Percentiles rank a stretch among this genome's conserved stretches.
phyloP scores from a whole-genome alignment of 2,797 vertebrate species.

The Knipowitschia caucasica region DNA sequence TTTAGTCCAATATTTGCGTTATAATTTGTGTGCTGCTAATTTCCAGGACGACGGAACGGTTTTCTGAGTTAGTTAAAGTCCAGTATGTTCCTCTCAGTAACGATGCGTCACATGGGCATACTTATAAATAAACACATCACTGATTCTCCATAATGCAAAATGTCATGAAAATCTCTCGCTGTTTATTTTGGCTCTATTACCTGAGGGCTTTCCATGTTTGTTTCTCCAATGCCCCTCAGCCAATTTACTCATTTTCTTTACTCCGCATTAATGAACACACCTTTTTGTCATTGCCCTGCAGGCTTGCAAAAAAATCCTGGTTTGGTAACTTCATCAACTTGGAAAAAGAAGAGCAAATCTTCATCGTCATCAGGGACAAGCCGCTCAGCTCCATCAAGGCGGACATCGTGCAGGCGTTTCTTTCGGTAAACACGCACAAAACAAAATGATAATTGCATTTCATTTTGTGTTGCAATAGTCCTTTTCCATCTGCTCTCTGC shows the following conservation, averaged over 20 bases:
- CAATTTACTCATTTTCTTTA: constrained; percentile 6
- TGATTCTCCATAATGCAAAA: constrained; percentile 33
- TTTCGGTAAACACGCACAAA: constrained; percentile 86
- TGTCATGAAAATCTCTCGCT: constrained; percentile 40
- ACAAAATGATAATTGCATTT: neutral
- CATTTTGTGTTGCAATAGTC: neutral
- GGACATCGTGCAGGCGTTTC: constrained; percentile 97
- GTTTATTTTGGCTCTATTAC: constrained; percentile 46
- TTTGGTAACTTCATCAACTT: constrained; percentile 98
- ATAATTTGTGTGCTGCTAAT: neutral
- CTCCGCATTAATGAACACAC: neutral
- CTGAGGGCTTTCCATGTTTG: constrained; percentile 22
- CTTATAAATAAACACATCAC: constrained; percentile 4
- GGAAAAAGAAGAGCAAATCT: constrained; percentile 99
- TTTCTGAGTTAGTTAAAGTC: neutral
- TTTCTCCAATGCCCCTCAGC: constrained; percentile 26
- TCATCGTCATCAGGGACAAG: constrained; percentile 96
- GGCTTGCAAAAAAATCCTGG: constrained; percentile 99
- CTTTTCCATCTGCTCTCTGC: neutral
- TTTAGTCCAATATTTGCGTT: too few relatives aligned
- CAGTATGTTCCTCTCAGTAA: neutral
- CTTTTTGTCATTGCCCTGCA: constrained; percentile 45
- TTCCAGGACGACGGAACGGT: neutral
- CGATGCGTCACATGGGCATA: neutral
- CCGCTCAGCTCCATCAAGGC: constrained; percentile 98